Percentiles rank a stretch among this genome's conserved stretches.
Evolutionary conservation across 1,140 invertebrate species (phyloP).

Genomic region (Diuraphis noxia): DNA sequence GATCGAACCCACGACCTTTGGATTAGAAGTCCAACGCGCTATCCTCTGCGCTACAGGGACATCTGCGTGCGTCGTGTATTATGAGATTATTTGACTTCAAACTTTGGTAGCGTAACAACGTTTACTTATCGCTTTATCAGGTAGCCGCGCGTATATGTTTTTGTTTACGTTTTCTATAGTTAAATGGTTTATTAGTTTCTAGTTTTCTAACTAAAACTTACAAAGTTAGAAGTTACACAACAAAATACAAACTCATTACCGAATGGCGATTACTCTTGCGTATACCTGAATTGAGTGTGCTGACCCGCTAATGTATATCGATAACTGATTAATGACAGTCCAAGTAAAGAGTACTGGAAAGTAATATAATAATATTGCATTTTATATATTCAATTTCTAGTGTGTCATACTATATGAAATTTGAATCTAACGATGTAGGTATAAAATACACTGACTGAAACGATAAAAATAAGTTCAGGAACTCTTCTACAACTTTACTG

Average conservation of each 20-base stretch:
- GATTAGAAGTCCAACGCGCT: slow-evolving; percentile 65
- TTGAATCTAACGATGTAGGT: background rate
- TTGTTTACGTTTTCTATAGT: too few species aligned
- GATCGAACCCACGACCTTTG: slow-evolving; percentile 58
- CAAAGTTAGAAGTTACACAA: too few species aligned
- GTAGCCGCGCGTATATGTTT: background rate
- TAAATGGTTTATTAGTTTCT: too few species aligned
- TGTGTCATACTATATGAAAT: background rate
- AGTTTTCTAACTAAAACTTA: too few species aligned
- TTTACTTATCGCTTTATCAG: background rate
- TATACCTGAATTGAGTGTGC: too few species aligned
- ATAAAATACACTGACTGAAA: background rate
- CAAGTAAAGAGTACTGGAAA: too few species aligned
- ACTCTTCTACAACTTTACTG: background rate
- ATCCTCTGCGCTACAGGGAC: slow-evolving; percentile 61
- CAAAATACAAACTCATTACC: too few species aligned
- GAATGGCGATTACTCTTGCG: too few species aligned
- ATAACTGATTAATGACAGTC: too few species aligned
- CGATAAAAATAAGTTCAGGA: background rate
- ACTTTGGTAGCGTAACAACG: background rate
- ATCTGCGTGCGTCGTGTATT: background rate
- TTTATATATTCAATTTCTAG: background rate
- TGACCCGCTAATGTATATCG: too few species aligned
- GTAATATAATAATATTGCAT: too few species aligned
- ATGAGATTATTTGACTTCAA: background rate